Base-by-base conservation (phyloP, 2,113 vertebrate genomes). In the Nanorana parkeri region DNA sequence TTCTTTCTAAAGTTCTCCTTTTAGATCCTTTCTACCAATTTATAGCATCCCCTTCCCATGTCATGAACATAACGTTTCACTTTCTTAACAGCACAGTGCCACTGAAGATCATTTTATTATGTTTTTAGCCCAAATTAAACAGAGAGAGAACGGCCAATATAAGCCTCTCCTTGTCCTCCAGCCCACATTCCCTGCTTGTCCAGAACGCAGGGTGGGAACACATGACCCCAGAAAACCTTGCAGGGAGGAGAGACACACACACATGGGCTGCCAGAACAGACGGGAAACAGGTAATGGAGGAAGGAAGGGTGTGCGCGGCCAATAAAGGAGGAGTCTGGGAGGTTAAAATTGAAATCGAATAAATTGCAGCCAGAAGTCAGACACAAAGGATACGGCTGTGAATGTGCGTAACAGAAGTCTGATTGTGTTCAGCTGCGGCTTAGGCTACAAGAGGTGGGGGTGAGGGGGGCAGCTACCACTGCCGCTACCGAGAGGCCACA, bases 301-400 rank as follows among this genome's bases (percentile, higher is more conserved):
- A 82, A 82, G 80, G 80, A 82, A 82, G 71, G 71, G 71, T 58
- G 71, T 29, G 63, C 71, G 11, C 71, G 21, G 71, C 72, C 80
- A 82, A 68, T 56, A 76, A 75, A 82, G 80, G 80, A 82, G 80
- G 72, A 82, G 80, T 64, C 52, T 58, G 64, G 24, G 56, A 64
- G 80, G 80, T 76, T 82, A 82, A 82, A 82, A 82, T 82, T 82
- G 80, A 82, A 82, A 76, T 72, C 80, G 75, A 82, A 82, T 82
- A 82, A 76, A 76, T 82, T 82, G 80, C 80, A 76, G 80, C 72
- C 80, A 76, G 71, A 67, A 58, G 61, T 76, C 80, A 82, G 80
- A 82, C 80, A 82, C 80, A 82, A 82, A 82, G 80, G 71, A 82
- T 75, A 58, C 19, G 72, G 80, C 80, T 82, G 72, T 83, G 80